These are phyloP conservation scores for Dicrostonyx torquatus DNA, from an alignment of 2,797 vertebrate genomes.

Conservation along the genomic window DNA sequence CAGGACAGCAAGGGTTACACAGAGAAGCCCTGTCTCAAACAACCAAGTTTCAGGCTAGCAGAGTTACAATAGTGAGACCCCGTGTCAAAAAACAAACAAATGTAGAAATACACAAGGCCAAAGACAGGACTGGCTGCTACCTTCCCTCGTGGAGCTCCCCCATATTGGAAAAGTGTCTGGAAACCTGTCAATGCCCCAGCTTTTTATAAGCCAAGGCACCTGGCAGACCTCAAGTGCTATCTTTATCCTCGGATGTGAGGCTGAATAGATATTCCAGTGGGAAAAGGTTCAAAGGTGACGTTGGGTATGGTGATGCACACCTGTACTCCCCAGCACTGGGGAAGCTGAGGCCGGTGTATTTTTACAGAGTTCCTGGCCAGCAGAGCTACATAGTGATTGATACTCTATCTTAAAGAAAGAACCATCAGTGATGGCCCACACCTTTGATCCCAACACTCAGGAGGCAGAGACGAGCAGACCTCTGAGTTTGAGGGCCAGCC, in stretches of 20 bases:
- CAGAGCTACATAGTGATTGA: background rate
- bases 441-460: background rate
- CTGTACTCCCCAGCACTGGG: background rate
- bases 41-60: background rate
- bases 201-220: background rate
- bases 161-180: background rate
- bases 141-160: background rate
- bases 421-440: background rate
- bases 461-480: background rate
- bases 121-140: background rate
- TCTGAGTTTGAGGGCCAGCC: background rate
- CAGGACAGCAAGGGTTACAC: background rate
- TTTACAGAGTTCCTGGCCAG: background rate
- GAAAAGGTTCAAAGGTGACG: background rate
- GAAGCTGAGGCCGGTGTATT: background rate
- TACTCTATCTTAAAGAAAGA: background rate
- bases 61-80: background rate
- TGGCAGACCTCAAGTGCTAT: background rate
- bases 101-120: background rate
- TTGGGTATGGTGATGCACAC: fast-evolving
- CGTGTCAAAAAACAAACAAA: background rate
- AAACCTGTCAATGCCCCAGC: background rate
- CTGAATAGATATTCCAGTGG: background rate
- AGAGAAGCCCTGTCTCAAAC: background rate
- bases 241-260: constrained; percentile 10